Percentiles rank a stretch among this genome's conserved stretches.
These are phyloP conservation scores for Mythimna vitellina DNA, from an alignment of 2,888 invertebrate genomes.

Conservation along the genomic window DNA sequence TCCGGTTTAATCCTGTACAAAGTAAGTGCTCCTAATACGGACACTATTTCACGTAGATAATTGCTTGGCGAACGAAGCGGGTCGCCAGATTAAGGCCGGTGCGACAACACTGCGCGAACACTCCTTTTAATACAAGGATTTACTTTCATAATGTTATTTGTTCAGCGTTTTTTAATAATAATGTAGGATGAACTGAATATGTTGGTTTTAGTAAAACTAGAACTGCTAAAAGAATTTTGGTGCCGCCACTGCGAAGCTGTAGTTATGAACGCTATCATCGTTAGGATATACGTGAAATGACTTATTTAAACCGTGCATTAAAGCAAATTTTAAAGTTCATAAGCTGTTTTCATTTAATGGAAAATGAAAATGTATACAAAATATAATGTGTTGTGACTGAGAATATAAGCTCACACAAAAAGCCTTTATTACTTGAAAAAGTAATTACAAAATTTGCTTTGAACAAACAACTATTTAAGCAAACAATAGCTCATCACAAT, in stretches of 20 bases:
- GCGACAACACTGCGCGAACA: constrained; percentile 73
- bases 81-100: constrained; percentile 76
- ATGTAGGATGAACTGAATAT: constrained; percentile 41
- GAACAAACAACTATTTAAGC: constrained; percentile 32
- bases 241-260: neutral
- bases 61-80: constrained; percentile 82
- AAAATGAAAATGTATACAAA: constrained; percentile 4
- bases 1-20: constrained; percentile 84
- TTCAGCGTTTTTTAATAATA: constrained; percentile 59
- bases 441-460: constrained; percentile 23
- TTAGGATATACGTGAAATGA: constrained; percentile 25
- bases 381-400: neutral
- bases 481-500: constrained; percentile 59
- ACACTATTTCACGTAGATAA: constrained; percentile 88
- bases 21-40: constrained; percentile 86
- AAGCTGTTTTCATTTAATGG: neutral
- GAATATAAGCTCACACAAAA: constrained; percentile 4
- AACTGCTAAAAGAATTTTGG: constrained; percentile 26
- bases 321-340: constrained; percentile 1
- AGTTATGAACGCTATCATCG: constrained; percentile 26
- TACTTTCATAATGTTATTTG: constrained; percentile 64
- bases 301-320: neutral
- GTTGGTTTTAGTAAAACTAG: constrained; percentile 34
- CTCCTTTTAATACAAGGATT: constrained; percentile 70
- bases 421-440: constrained; percentile 5